Conservation (phyloP, 1,140 invertebrate species). For the Hycleus phaleratus region DNA sequence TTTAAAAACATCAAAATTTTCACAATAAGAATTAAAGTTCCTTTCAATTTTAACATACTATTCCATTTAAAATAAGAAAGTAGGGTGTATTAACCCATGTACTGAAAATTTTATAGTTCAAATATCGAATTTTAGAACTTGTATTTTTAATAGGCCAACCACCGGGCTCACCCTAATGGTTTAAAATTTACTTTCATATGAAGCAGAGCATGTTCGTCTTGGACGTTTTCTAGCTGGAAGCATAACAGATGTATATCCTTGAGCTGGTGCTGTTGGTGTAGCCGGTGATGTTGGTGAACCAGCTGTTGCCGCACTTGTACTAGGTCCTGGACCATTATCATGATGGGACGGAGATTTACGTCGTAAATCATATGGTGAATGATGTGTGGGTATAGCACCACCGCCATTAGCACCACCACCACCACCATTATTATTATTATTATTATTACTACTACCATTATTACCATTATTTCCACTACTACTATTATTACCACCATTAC, state of each 20-base stretch:
- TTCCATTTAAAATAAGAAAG: too few relatives aligned
- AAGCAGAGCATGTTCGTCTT: slow-evolving; percentile 54
- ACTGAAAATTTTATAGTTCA: too few relatives aligned
- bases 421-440: slow-evolving; percentile 43
- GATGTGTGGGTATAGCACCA: slow-evolving; percentile 54
- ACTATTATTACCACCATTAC: slow-evolving; percentile 29
- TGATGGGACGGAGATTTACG: slow-evolving; percentile 69
- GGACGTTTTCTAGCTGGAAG: slow-evolving; percentile 75
- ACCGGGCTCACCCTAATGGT: too few relatives aligned
- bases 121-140: too few relatives aligned
- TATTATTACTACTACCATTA: slow-evolving; percentile 43
- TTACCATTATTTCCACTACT: slow-evolving; percentile 28
- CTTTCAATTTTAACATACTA: too few relatives aligned
- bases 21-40: too few relatives aligned
- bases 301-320: slow-evolving; percentile 37
- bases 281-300: slow-evolving; percentile 40
- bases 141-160: too few relatives aligned
- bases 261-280: slow-evolving; percentile 37
- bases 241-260: slow-evolving; percentile 41
- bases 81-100: too few relatives aligned
- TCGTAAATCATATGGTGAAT: slow-evolving; percentile 77
- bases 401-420: slow-evolving; percentile 36
- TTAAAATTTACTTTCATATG: slow-evolving; percentile 52
- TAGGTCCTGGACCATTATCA: slow-evolving; percentile 32
- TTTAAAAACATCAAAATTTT: too few relatives aligned